A percentile compares a stretch with the other conserved stretches of the same genome.
Conservation (phyloP, 2,888 invertebrate species). For the Protodeltote pygarga region DNA sequence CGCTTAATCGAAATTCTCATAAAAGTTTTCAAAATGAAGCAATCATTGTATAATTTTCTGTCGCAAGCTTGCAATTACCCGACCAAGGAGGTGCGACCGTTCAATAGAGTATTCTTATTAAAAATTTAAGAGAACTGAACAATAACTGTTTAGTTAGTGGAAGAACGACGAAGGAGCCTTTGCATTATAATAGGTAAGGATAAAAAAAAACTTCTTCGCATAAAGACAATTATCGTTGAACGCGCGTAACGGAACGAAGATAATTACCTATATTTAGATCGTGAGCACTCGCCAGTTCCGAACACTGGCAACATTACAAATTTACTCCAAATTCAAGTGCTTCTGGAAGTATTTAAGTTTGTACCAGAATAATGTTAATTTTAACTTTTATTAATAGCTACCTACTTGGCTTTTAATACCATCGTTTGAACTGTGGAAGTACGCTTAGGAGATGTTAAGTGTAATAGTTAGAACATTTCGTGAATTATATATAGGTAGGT, state of each 20-base stretch:
- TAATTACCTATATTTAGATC: constrained; percentile 44
- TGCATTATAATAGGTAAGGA: constrained; percentile 47
- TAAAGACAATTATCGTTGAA: constrained; percentile 43
- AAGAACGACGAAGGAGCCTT: constrained; percentile 36
- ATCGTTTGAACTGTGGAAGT: constrained; percentile 1
- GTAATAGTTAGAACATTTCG: not conserved
- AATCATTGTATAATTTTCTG: constrained; percentile 33
- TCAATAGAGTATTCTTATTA: constrained; percentile 32
- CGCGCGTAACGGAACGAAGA: constrained; percentile 19
- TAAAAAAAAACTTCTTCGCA: constrained; percentile 35
- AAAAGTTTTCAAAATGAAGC: constrained; percentile 25
- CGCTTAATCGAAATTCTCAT: constrained; percentile 18
- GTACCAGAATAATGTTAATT: constrained; percentile 50
- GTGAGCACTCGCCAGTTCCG: constrained; percentile 29
- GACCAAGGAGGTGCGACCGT: constrained; percentile 27
- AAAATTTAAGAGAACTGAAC: constrained; percentile 39
- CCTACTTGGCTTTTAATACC: constrained; percentile 2
- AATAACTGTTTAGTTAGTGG: constrained; percentile 42
- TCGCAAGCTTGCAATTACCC: constrained; percentile 23
- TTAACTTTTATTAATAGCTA: constrained; percentile 47
- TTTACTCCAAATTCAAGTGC: constrained; percentile 40
- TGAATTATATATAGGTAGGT: not conserved
- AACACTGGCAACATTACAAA: constrained; percentile 47
- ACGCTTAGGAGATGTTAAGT: not conserved
- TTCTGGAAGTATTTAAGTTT: constrained; percentile 48